phyloP scores from a whole-genome alignment of 2,888 invertebrate species.

The Stegana nigrithorax region DNA sequence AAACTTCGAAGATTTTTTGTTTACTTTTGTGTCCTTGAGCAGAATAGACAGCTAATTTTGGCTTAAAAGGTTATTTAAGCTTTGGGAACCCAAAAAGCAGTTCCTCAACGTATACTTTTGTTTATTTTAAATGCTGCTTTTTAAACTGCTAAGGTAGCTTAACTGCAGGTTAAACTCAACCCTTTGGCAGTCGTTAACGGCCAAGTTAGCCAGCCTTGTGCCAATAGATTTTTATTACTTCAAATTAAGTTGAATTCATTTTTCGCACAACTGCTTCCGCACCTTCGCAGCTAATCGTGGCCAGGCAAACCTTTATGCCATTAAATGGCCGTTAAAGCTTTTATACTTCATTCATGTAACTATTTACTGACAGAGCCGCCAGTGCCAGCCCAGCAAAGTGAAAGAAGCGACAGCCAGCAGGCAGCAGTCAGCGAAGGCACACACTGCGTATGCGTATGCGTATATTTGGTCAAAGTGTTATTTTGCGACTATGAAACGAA shows the following conservation, averaged over 20 bases:
- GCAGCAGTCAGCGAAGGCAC: neutral
- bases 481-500: constrained; percentile 36
- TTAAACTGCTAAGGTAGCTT: too few relatives aligned
- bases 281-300: too few relatives aligned
- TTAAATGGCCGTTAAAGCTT: constrained; percentile 13
- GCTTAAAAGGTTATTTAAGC: too few relatives aligned
- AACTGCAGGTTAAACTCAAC: too few relatives aligned
- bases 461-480: neutral
- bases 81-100: too few relatives aligned
- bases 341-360: neutral
- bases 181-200: too few relatives aligned
- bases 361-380: neutral
- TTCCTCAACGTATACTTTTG: too few relatives aligned
- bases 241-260: neutral
- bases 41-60: too few relatives aligned
- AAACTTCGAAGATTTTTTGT: too few relatives aligned
- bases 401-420: neutral
- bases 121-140: too few relatives aligned
- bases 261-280: neutral
- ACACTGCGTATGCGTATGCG: constrained; percentile 9
- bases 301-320: constrained; percentile 2
- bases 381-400: too few relatives aligned
- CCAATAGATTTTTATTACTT: constrained; percentile 62
- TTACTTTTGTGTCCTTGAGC: too few relatives aligned
- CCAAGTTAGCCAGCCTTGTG: constrained; percentile 48